Base-by-base conservation (phyloP, 2,113 vertebrate genomes). In the Sceloporus undulatus region DNA sequence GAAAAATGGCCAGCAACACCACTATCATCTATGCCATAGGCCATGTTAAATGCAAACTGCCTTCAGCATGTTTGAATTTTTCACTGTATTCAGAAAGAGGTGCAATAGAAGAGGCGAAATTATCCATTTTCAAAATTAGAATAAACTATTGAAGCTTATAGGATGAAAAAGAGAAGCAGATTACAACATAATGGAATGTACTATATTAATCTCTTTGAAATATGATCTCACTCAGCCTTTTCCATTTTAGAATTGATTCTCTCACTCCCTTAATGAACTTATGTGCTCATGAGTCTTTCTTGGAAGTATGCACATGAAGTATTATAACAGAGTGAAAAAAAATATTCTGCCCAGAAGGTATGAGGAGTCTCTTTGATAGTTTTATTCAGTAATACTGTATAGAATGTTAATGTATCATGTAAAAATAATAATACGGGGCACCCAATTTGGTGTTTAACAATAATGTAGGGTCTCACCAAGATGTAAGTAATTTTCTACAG, bases 111-210 rank as follows among this genome's bases (percentile, higher is more conserved):
- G 85, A 94, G 90, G 84, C 76, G 87, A 84, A 82, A 42, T 54
- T 88, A 92, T 27, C 48, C 89, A 89, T 91, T 93, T 88, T 90
- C 80, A 93, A 96, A 96, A 97, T 96, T 95, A 96, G 95, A 94
- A 94, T 95, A 96, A 96, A 96, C 96, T 96, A 96, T 97, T 97
- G 95, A 88, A 94, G 93, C 96, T 96, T 94, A 90, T 94, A 94
- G 95, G 94, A 96, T 97, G 96, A 97, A 97, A 97, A 96, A 94
- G 94, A 96, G 96, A 94, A 94, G 95, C 95, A 98, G 97, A 98
- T 98, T 97, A 97, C 97, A 97, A 97, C 96, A 97, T 98, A 97
- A 98, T 97, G 96, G 96, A 98, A 96, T 97, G 95, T 96, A 96
- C 97, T 92, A 94, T 96, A 97, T 97, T 97, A 95, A 96, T 97